Conservation (phyloP, 2,888 invertebrate species). For the Linnaemya vulpina region DNA sequence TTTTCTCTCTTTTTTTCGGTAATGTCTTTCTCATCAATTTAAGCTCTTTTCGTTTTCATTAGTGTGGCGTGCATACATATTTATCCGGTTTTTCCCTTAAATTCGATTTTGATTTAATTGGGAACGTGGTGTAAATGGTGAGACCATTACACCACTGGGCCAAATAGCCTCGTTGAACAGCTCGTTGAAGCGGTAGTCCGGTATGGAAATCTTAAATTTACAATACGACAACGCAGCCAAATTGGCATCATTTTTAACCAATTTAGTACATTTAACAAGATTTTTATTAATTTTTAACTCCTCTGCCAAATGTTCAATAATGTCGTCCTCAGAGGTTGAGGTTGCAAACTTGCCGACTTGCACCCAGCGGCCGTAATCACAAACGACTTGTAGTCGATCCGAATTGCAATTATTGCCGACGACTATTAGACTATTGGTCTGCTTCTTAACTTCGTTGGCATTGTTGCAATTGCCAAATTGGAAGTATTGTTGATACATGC, state of each 20-base stretch:
- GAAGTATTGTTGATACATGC: conserved; percentile 81
- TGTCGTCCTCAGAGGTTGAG: conserved; percentile 80
- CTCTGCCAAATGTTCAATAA: conserved; percentile 80
- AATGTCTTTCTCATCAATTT: conserved; percentile 60
- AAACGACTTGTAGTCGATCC: conserved; percentile 80
- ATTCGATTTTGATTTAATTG: conserved; percentile 81
- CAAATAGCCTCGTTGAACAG: conserved; percentile 81
- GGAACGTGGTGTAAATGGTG: conserved; percentile 80
- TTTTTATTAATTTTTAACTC: conserved; percentile 80
- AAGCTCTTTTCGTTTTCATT: conserved; percentile 62
- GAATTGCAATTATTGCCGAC: conserved; percentile 81
- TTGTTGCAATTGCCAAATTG: conserved; percentile 78
- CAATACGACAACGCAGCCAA: conserved; percentile 80
- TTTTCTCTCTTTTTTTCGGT: background rate
- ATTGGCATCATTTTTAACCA: conserved; percentile 81
- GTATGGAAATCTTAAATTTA: conserved; percentile 81
- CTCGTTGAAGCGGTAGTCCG: conserved; percentile 81
- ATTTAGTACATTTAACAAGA: conserved; percentile 80
- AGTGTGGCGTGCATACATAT: conserved; percentile 54
- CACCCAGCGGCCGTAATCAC: conserved; percentile 81
- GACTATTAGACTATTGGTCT: conserved; percentile 79
- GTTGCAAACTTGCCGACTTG: conserved; percentile 81
- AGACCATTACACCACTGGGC: conserved; percentile 81
- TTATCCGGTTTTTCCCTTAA: conserved; percentile 73
- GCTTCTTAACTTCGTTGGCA: conserved; percentile 77